Percentiles rank a stretch among this genome's conserved stretches.
Conservation (phyloP, 2,797 vertebrate genomes). For the Hydrocynus forskahlii region DNA sequence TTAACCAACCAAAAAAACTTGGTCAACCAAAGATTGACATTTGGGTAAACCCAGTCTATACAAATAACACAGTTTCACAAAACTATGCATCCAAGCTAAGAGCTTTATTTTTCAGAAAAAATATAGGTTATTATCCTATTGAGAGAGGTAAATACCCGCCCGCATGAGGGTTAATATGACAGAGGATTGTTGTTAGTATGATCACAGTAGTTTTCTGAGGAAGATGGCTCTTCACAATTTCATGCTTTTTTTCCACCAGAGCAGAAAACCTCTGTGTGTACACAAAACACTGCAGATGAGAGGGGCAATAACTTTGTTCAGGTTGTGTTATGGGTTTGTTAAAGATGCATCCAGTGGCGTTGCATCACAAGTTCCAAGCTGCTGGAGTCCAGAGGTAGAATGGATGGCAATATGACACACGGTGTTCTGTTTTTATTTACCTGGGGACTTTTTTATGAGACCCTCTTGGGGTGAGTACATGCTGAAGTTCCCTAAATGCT, state of each 20-base stretch:
- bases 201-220: background rate
- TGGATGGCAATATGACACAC: background rate
- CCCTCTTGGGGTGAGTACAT: background rate
- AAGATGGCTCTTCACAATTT: background rate
- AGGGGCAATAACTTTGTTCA: background rate
- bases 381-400: background rate
- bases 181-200: background rate
- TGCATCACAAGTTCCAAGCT: background rate
- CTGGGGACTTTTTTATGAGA: background rate
- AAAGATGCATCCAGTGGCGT: background rate
- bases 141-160: too few relatives aligned
- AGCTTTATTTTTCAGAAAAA: background rate
- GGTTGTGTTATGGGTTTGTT: conserved; percentile 10
- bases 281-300: background rate
- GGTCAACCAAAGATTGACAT: too few relatives aligned
- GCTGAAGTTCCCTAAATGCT: background rate
- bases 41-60: too few relatives aligned
- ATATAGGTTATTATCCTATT: background rate
- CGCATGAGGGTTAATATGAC: background rate
- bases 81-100: too few relatives aligned
- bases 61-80: too few relatives aligned
- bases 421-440: conserved; percentile 1
- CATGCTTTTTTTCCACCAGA: background rate
- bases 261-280: conserved; percentile 19
- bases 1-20: too few relatives aligned